A percentile compares a stretch with the other conserved stretches of the same genome.
phyloP scores from a whole-genome alignment of 2,888 invertebrate species.

The Listrodromus nycthemerus region DNA sequence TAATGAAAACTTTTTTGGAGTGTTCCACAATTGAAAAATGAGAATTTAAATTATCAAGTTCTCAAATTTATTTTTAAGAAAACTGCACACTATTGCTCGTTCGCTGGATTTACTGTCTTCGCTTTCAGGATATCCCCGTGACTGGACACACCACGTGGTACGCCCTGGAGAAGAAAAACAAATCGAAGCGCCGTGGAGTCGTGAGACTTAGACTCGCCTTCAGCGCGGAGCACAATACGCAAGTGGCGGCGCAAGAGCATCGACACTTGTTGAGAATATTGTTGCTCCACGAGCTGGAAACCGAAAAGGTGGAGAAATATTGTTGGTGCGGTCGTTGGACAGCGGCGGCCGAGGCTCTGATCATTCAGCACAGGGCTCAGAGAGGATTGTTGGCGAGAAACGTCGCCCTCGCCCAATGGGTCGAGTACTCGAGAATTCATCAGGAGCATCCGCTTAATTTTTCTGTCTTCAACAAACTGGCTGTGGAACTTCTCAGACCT shows the following conservation, averaged over 20 bases:
- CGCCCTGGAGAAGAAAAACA: constrained; percentile 93
- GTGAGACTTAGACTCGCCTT: constrained; percentile 93
- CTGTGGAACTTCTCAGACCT: constrained; percentile 89
- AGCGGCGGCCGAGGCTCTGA: constrained; percentile 92
- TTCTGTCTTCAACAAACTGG: constrained; percentile 90
- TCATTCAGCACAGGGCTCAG: constrained; percentile 97
- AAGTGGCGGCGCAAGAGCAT: constrained; percentile 94
- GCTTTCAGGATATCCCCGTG: constrained; percentile 93
- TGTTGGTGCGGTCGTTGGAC: constrained; percentile 96
- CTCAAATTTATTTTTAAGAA: neutral
- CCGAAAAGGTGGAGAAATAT: constrained; percentile 88
- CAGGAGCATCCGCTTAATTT: constrained; percentile 94
- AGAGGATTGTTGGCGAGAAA: constrained; percentile 92
- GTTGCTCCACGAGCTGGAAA: constrained; percentile 92
- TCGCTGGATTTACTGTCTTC: neutral
- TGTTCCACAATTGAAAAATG: too few relatives aligned
- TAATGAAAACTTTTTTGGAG: too few relatives aligned
- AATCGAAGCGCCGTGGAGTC: constrained; percentile 94
- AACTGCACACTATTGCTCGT: neutral
- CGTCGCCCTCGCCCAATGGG: constrained; percentile 91
- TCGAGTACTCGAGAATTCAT: constrained; percentile 91
- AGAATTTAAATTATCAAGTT: too few relatives aligned
- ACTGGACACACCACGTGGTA: constrained; percentile 97
- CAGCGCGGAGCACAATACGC: constrained; percentile 93
- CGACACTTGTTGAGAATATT: constrained; percentile 91